Base-by-base conservation (phyloP, 2,888 invertebrate species). In the Ctenicera cuprea region DNA sequence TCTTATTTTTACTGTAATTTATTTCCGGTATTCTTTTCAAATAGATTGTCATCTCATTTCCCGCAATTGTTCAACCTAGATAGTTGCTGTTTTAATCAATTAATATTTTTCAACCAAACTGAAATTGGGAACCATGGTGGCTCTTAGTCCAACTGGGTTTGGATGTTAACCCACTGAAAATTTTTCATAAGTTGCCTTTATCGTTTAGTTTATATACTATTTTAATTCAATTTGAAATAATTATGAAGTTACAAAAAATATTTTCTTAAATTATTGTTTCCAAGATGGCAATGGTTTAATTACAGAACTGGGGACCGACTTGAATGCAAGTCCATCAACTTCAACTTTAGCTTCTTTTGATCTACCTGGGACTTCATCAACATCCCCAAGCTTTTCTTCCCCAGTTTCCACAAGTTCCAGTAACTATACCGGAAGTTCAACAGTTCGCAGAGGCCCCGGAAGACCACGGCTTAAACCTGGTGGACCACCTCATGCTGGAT, bases 391-490 rank as follows among this genome's bases (percentile, higher is more conserved):
- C n/a, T 57, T 54, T 54, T 11, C 45, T 22, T 41, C 65, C 12
- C 26, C 30, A 12, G 20, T 38, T 38, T 33, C 59, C 14, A 22
- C 68, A 48, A 12, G 43, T 1, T 52, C 64, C 9, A 64, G 38
- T 57, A 45, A 59, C n/a, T 69, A 65, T 41, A 22, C 45, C 20
- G 64, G 57, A 9, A 68, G 59, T 38, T 48, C 65, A 7, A 84
- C 86, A 14, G 83, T 90, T 22, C 89, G 92, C 68, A 86, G 93
- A 54, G 93, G 93, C 16, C 93, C 93, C 0, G 93, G 93, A 8
- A 86, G 93, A 73, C 93, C 93, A 0, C 88, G 93, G 1, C 85
- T 93, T 11, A 90, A 92, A 80, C 92, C 92, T 0, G 87, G 89
- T 8, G 92, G 92, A 0, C 93, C 93, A 0, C 87, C 90, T 0